Conservation (phyloP, 2,113 vertebrate genomes). For the Glaucidium brasilianum region DNA sequence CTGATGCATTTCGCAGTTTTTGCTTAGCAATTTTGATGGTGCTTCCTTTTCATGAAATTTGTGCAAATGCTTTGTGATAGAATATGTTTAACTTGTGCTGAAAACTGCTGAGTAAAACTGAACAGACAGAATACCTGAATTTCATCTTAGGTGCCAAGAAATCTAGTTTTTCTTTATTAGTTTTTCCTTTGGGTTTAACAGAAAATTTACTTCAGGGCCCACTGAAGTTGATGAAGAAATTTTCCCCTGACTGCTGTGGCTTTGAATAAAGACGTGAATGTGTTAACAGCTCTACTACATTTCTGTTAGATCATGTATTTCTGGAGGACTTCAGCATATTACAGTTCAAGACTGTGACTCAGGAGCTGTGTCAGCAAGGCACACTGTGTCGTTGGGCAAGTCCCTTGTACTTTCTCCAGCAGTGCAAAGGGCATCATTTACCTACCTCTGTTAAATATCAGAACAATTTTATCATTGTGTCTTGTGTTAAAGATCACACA, state of each 20-base stretch:
- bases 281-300: neutral
- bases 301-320: neutral
- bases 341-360: neutral
- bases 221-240: neutral
- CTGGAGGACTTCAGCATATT: neutral
- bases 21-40: neutral
- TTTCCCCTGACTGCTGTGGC: neutral
- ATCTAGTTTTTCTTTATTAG: neutral
- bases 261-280: neutral
- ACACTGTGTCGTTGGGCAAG: neutral
- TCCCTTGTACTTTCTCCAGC: neutral
- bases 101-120: neutral
- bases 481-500: neutral
- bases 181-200: neutral
- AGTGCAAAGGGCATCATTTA: neutral
- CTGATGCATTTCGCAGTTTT: neutral
- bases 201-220: neutral
- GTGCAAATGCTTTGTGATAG: neutral
- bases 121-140: neutral
- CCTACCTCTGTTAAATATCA: conserved; percentile 17
- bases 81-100: neutral
- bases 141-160: neutral
- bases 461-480: neutral
- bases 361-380: neutral
- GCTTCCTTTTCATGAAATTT: neutral